Percentiles rank a stretch among this genome's conserved stretches.
phyloP scores from a whole-genome alignment of 2,888 invertebrate species.

The Microctonus hyperodae region DNA sequence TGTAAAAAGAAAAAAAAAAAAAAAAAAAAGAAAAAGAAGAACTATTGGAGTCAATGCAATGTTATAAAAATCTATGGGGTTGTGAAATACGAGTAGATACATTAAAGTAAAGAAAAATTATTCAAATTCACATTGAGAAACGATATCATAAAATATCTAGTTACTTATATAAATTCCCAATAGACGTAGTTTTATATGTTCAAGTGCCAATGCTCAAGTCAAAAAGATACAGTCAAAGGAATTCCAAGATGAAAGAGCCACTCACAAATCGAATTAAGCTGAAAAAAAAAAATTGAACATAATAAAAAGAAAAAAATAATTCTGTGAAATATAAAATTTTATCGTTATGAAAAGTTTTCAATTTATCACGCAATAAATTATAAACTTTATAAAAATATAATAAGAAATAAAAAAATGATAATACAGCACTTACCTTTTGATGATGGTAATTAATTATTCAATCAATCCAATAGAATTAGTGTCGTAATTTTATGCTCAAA shows the following conservation, averaged over 20 bases:
- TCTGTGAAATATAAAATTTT: neutral
- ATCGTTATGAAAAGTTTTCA: neutral
- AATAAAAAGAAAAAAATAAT: neutral
- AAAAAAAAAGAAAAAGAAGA: no score
- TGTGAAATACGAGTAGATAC: no score
- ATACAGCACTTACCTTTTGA: no score
- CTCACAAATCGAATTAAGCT: neutral
- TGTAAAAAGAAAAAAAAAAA: no score
- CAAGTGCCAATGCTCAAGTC: neutral
- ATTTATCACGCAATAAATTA: neutral
- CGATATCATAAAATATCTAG: constrained; percentile 1
- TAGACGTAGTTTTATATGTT: neutral
- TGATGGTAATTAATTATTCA: no score
- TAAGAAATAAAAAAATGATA: no score
- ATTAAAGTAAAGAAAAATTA: constrained; percentile 1
- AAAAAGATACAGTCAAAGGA: neutral
- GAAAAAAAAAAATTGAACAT: neutral
- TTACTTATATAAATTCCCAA: neutral
- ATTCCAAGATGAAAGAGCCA: neutral
- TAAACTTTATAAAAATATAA: no score
- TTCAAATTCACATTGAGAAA: constrained; percentile 12
- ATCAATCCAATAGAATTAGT: no score
- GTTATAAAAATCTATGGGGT: no score
- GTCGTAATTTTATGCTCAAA: no score
- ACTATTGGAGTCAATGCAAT: no score